A percentile compares a stretch with the other conserved stretches of the same genome.
phyloP scores from a whole-genome alignment of 2,797 vertebrate genomes.

The Melanotaenia nigrans region DNA sequence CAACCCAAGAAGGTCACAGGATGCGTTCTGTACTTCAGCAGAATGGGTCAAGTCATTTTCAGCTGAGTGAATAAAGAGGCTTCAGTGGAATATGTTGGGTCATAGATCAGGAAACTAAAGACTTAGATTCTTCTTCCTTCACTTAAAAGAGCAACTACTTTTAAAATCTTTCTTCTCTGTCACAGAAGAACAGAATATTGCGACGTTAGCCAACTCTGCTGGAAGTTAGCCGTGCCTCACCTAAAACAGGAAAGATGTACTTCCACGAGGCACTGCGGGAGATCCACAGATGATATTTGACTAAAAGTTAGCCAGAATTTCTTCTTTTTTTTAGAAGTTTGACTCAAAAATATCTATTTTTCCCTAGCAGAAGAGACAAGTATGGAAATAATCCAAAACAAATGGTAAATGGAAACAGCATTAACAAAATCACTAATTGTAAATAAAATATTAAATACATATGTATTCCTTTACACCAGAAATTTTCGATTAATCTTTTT shows the following conservation, averaged over 20 bases:
- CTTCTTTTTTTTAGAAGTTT: background rate
- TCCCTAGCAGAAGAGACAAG: background rate
- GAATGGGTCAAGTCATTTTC: conserved; percentile 18
- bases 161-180: conserved; percentile 7
- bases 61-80: conserved; percentile 21
- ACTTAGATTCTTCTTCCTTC: conserved; percentile 2
- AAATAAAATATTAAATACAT: no score
- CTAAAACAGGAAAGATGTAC: conserved; percentile 18
- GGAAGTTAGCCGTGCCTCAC: background rate
- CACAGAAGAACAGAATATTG: background rate
- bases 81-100: conserved; percentile 34
- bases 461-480: no score
- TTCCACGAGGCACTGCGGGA: conserved; percentile 24
- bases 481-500: background rate
- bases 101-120: conserved; percentile 22
- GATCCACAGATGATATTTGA: background rate
- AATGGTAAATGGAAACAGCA: background rate
- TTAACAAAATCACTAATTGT: no score
- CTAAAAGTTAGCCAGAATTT: background rate
- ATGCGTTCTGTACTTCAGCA: conserved; percentile 26
- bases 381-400: background rate
- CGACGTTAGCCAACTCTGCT: conserved; percentile 1
- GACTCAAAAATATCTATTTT: background rate
- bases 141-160: conserved; percentile 32
- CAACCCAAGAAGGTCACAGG: background rate